phyloP scores from a whole-genome alignment of 2,113 vertebrate species.

The Myotis davidii region DNA sequence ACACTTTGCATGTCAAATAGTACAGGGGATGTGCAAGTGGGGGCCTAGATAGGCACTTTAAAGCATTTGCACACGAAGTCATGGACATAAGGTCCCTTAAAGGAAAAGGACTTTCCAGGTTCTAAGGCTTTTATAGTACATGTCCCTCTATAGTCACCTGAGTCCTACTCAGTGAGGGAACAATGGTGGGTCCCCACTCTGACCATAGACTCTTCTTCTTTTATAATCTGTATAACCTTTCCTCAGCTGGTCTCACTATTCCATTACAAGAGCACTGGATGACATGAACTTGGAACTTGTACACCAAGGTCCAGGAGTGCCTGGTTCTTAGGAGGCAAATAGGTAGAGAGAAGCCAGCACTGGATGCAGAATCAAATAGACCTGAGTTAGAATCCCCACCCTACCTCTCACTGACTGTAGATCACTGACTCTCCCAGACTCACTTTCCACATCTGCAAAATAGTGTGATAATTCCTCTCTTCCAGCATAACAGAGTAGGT shows the following conservation, averaged over 20 bases:
- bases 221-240: neutral
- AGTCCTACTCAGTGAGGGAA: neutral
- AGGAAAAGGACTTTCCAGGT: neutral
- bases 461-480: neutral
- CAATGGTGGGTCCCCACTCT: neutral
- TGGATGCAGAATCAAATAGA: neutral
- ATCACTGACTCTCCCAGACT: neutral
- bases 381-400: neutral
- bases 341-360: neutral
- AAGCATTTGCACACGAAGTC: constrained; percentile 41
- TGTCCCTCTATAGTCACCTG: neutral
- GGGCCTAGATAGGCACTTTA: constrained; percentile 62
- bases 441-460: neutral
- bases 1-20: constrained; percentile 82
- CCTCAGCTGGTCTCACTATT: neutral
- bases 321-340: neutral
- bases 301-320: neutral
- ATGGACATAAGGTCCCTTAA: neutral
- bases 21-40: constrained; percentile 42
- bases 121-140: neutral
- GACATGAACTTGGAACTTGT: neutral
- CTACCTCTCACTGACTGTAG: neutral
- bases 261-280: neutral
- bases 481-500: neutral
- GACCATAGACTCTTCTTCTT: neutral